Evolutionary conservation across 2,888 invertebrate genomes (phyloP), one percentile per base, ranked within the genome.

Genomic region (Xanthia icteritia): DNA sequence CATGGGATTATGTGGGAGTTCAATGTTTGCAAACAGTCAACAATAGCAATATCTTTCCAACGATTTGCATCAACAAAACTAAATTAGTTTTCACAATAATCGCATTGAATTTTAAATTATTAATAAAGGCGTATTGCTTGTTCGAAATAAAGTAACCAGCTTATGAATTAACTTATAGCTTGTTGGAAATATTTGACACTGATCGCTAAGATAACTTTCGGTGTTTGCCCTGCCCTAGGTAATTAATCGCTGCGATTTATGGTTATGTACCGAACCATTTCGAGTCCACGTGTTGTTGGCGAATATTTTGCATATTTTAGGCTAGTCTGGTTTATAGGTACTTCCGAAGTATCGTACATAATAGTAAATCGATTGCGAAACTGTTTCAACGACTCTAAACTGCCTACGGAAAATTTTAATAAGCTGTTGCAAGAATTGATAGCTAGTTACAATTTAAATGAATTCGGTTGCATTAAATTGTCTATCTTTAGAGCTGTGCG

Each of bases 241-340:
- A 82, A 88, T 87, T 87, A 87, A 88, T 87, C 77, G 84, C 60
- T 56, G 66, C 73, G 54, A 87, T 88, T 88, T 86, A 86, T 88
- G 27, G 76, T 72, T 72, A 48, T 45, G 83, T 65, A 67, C 36
- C 51, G 15, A 77, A 56, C 73, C 69, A 67, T 77, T 81, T 74
- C 54, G 77, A 70, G 77, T 60, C 88, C 86, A 88, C 84, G 88
- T 87, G 82, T 75, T 81, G 48, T 60, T 71, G 60, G 61, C 60
- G 66, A 88, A 86, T 86, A 84, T 79, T 84, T 81, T 75, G 79
- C 84, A 88, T 86, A 86, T 74, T 79, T 84, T 86, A 83, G 80
- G 83, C 79, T 64, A 13, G 83, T 66, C 83, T 78, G 45, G 83
- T 86, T 86, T 84, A 82, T 86, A 78, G 65, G 65, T 82, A 83